Evolutionary conservation across 2,797 vertebrate genomes (phyloP), one percentile per base, ranked within the genome.

Genomic region (Huso huso): DNA sequence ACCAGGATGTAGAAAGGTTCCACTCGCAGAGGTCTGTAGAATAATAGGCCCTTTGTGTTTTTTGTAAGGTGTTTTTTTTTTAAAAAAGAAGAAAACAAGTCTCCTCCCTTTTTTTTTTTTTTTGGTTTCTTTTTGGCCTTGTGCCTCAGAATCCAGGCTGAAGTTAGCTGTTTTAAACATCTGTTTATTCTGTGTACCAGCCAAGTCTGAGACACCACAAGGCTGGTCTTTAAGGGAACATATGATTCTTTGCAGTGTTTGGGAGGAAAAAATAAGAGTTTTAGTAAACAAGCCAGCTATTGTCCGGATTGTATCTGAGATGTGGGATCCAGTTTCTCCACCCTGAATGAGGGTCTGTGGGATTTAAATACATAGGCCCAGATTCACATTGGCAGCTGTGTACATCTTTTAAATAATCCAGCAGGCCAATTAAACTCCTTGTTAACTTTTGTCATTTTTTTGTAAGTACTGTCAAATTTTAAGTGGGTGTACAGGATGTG

Each of bases 81-180:
- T 18, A 18, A 18, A 37, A 37, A 37, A 37, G 2, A 53, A 2
- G 51, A 53, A 53, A 53, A 53, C 51, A 53, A 53, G 51, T 12
- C 51, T 53, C 51, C 15, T 53, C 8, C 11, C 11, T n/a, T 52
- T 52, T 52, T 11, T 58, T n/a, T n/a, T 57, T 57, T 18, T 57
- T 57, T n/a, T 57, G 15, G 15, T 18, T 12, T 10, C 15, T 18
- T 18, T 37, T n/a, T 58, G 55, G 55, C 9, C 9, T 6, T 8
- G 13, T 58, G 55, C 10, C 55, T 58, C 55, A 58, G 55, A n/a
- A 58, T 13, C 12, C 55, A 58, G 55, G 55, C 55, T 58, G 55
- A 58, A 58, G 55, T 58, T 58, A 11, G 55, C 55, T 58, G 55
- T 13, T 58, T 58, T 58, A 7, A 58, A 58, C 55, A 58, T 58